phyloP scores from a whole-genome alignment of 1,140 invertebrate species.

The Odontomachus brunneus region DNA sequence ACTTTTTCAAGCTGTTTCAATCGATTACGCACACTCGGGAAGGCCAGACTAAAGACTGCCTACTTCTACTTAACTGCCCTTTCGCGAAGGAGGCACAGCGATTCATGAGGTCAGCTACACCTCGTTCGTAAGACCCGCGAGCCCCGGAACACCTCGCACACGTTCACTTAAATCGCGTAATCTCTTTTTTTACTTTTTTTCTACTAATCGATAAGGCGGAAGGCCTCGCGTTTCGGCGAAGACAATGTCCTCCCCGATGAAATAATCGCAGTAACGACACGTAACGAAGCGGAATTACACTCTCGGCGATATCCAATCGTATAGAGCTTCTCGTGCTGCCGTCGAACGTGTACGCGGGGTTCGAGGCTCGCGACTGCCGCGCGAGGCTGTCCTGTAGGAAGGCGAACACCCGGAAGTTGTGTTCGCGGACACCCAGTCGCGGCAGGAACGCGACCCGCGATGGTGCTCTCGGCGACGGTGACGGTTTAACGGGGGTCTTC shows the following conservation, averaged over 20 bases:
- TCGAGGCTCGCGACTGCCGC: constrained; percentile 39
- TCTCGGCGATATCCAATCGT: neutral
- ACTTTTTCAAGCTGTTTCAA: neutral
- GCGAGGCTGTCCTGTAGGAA: constrained; percentile 52
- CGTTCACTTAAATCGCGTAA: neutral
- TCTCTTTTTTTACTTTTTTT: too few species aligned
- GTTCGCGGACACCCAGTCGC: constrained; percentile 56
- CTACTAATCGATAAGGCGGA: too few species aligned
- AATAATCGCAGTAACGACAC: neutral
- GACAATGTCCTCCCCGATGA: constrained; percentile 11
- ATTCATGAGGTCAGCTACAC: constrained; percentile 18
- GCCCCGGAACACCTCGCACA: constrained; percentile 19
- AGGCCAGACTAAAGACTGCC: constrained; percentile 47
- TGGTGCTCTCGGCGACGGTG: constrained; percentile 73
- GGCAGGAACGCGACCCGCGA: constrained; percentile 62
- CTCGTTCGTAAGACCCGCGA: constrained; percentile 28
- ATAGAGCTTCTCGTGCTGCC: neutral
- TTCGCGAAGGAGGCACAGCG: constrained; percentile 52
- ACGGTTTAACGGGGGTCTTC: constrained; percentile 62
- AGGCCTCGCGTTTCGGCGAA: neutral
- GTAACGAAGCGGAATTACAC: neutral
- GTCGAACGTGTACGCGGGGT: constrained; percentile 18
- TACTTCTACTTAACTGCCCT: constrained; percentile 56
- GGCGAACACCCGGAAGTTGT: constrained; percentile 65
- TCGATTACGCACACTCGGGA: constrained; percentile 31